Percentiles rank a stretch among this genome's conserved stretches.
These are phyloP conservation scores for Noctua pronuba DNA, from an alignment of 2,888 invertebrate species.

Conservation along the genomic window DNA sequence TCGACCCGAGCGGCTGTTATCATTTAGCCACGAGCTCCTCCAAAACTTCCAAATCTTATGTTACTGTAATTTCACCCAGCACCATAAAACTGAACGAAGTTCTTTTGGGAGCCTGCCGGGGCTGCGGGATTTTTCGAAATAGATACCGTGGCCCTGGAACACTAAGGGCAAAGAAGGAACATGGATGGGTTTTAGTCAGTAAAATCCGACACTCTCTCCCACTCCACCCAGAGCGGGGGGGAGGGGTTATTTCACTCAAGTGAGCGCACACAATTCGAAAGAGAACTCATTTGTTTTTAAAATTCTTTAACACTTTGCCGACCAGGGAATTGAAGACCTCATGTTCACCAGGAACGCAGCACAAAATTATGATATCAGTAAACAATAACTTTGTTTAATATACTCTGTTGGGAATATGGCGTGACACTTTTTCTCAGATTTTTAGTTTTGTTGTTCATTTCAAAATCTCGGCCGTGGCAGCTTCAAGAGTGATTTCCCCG, in stretches of 20 bases:
- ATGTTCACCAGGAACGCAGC: background rate
- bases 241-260: too few species aligned
- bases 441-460: conserved; percentile 28
- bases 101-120: too few species aligned
- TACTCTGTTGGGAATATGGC: background rate
- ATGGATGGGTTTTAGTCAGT: too few species aligned
- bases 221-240: too few species aligned
- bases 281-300: background rate
- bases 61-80: too few species aligned
- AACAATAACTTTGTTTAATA: conserved; percentile 27
- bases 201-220: too few species aligned
- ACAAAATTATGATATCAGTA: conserved; percentile 20
- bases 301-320: background rate
- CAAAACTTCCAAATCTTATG: too few species aligned
- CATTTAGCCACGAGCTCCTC: too few species aligned
- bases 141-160: too few species aligned
- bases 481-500: conserved; percentile 29
- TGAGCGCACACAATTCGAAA: background rate
- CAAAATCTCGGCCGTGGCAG: conserved; percentile 5
- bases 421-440: conserved; percentile 36
- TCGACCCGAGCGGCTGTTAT: too few species aligned
- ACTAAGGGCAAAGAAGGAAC: too few species aligned
- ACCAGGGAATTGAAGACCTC: background rate
- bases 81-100: background rate
- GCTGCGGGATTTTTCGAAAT: too few species aligned